Evolutionary conservation across 1,140 invertebrate species (phyloP).

Genomic region (Bathynomus jamesi): DNA sequence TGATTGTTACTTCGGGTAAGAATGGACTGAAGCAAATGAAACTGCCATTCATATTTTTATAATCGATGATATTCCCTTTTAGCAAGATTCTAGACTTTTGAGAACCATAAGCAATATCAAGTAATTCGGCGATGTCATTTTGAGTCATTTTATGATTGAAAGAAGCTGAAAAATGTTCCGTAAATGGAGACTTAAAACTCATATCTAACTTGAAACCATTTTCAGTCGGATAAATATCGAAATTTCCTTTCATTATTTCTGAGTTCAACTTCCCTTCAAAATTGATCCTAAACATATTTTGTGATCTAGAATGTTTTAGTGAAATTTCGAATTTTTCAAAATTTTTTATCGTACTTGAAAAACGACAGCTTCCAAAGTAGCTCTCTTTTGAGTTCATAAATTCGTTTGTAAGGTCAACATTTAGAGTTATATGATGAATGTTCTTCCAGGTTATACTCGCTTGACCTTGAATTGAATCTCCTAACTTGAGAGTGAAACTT

Average conservation of each 20-base stretch:
- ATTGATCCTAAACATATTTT: neutral
- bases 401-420: neutral
- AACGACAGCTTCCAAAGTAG: neutral
- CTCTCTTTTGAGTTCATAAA: neutral
- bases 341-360: neutral
- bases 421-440: neutral
- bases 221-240: neutral
- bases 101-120: neutral
- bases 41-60: neutral
- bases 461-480: neutral
- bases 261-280: neutral
- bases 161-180: neutral
- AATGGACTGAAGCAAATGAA: neutral
- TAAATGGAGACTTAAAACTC: neutral
- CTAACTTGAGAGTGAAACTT: neutral
- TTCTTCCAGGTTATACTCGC: neutral
- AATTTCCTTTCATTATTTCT: neutral
- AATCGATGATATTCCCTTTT: neutral
- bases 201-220: neutral
- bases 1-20: neutral
- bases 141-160: neutral
- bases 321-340: neutral
- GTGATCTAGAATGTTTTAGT: neutral
- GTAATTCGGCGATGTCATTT: neutral
- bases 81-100: neutral